phyloP scores from a whole-genome alignment of 2,888 invertebrate genomes.

The Pomacea canaliculata region DNA sequence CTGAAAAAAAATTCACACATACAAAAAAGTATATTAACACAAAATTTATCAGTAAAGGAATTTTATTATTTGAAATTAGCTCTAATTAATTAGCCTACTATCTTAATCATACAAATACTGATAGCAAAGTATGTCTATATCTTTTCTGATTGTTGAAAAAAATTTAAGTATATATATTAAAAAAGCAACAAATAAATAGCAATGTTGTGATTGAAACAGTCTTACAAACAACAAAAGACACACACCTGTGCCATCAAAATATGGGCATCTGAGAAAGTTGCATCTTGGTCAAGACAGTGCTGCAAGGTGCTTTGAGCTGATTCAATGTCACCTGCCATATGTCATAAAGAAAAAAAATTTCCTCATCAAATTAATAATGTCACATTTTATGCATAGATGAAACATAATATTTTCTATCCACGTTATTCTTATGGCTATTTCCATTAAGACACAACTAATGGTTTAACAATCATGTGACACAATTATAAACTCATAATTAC shows the following conservation, averaged over 20 bases:
- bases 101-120: too few species aligned
- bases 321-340: conserved; percentile 77
- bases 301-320: conserved; percentile 81
- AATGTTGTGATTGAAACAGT: too few species aligned
- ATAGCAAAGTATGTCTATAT: not conserved
- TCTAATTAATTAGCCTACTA: not conserved
- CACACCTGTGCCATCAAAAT: conserved; percentile 80
- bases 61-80: not conserved
- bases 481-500: not conserved
- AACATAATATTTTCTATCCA: not conserved
- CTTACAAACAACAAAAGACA: not conserved
- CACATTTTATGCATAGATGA: not conserved
- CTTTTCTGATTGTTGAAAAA: too few species aligned
- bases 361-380: not conserved
- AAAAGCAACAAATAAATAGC: too few species aligned
- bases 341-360: not conserved
- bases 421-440: too few species aligned
- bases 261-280: conserved; percentile 86
- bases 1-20: conserved; percentile 38
- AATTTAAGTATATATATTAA: too few species aligned
- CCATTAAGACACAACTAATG: too few species aligned
- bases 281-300: conserved; percentile 81
- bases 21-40: not conserved
- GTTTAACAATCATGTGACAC: not conserved
- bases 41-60: not conserved